phyloP scores from a whole-genome alignment of 2,888 invertebrate genomes.

The Tyria jacobaeae region DNA sequence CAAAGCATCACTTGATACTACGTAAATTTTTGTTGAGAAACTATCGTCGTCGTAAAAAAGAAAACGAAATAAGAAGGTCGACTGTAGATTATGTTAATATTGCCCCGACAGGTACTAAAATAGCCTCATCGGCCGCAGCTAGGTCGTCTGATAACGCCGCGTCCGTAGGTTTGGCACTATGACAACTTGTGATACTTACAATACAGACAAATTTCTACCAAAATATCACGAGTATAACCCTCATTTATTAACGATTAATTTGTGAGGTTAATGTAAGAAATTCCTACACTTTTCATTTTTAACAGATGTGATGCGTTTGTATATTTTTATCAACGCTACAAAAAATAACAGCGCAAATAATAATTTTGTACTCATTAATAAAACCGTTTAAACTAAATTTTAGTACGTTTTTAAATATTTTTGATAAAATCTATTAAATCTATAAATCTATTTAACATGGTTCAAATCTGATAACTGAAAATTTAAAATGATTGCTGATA shows the following conservation, averaged over 20 bases:
- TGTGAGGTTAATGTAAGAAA: conserved; percentile 2
- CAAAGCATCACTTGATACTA: no score
- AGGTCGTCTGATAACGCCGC: conserved; percentile 29
- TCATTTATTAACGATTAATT: conserved; percentile 4
- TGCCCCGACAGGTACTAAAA: conserved; percentile 29
- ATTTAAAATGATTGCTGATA: no score
- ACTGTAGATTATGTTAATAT: conserved; percentile 8
- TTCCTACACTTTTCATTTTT: no score
- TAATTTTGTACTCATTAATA: no score
- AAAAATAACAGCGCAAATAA: no score
- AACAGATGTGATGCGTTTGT: not conserved
- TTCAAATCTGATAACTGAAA: no score
- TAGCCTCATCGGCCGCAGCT: conserved; percentile 31
- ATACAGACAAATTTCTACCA: conserved; percentile 4
- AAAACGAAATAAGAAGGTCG: conserved; percentile 10
- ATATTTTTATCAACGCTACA: not conserved
- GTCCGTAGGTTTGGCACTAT: conserved; percentile 31
- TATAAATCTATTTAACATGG: no score
- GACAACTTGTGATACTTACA: conserved; percentile 34
- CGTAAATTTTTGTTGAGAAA: no score
- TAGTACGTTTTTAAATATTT: no score
- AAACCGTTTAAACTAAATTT: no score
- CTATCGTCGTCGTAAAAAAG: no score
- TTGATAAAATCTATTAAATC: no score
- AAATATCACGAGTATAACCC: conserved; percentile 9